phyloP scores from a whole-genome alignment of 2,113 vertebrate genomes.

The Oceanites oceanicus region DNA sequence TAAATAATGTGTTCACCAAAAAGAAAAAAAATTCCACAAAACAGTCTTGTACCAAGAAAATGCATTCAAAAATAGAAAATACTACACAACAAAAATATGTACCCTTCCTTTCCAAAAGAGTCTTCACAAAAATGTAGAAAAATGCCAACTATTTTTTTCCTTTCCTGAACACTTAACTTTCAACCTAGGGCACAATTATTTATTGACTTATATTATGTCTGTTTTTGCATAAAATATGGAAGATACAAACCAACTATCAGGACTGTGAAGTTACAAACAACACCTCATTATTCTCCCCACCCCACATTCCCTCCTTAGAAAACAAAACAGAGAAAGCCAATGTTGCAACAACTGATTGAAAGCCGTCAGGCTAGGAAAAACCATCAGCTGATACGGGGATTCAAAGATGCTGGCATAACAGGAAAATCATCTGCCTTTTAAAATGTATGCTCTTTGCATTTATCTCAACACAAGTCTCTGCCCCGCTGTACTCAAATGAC shows the following conservation, averaged over 20 bases:
- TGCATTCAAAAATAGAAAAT: conserved; percentile 89
- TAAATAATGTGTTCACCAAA: conserved; percentile 84
- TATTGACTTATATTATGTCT: conserved; percentile 79
- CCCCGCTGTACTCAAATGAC: not conserved
- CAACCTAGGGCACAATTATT: conserved; percentile 82
- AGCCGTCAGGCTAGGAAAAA: conserved; percentile 53
- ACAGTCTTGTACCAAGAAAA: conserved; percentile 88
- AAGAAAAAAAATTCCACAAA: conserved; percentile 74
- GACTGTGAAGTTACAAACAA: conserved; percentile 77
- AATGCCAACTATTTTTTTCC: conserved; percentile 77
- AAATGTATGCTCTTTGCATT: conserved; percentile 38
- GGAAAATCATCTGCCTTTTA: conserved; percentile 67
- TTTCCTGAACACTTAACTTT: conserved; percentile 83
- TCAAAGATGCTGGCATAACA: conserved; percentile 40
- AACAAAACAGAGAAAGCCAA: conserved; percentile 74
- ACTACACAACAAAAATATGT: conserved; percentile 89
- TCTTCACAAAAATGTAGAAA: conserved; percentile 86
- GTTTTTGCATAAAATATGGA: conserved; percentile 85
- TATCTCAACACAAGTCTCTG: not conserved
- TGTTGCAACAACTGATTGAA: conserved; percentile 57
- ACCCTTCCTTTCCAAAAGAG: conserved; percentile 86
- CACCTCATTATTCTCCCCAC: conserved; percentile 63
- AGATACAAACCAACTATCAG: conserved; percentile 79
- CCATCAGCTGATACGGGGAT: conserved; percentile 27
- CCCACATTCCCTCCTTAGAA: conserved; percentile 69